Evolutionary conservation across 2,113 vertebrate species (phyloP), one percentile per base, ranked within the genome.

Genomic region (Riparia riparia): DNA sequence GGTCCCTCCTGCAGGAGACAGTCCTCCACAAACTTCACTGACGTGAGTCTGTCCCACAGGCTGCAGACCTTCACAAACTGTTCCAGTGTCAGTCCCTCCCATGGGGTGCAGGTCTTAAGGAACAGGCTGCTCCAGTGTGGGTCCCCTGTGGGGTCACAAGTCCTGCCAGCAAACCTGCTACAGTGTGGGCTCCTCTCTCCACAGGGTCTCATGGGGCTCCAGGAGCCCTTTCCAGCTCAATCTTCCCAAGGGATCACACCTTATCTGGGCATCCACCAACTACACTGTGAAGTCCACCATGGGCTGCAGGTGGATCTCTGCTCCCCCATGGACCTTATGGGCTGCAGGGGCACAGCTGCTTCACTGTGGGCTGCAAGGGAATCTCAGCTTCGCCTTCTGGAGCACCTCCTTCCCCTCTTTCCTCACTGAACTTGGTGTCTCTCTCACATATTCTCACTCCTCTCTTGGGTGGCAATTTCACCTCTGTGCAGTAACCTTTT

Each of bases 221-320:
- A 68, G 5, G 29, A 74, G 17, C 29, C 42, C 49, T 65, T 57
- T 84, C 41, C 29, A 49, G 7, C 17, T 39, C 8, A 47, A 12
- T 39, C 7, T 41, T 74, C 42, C 51, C 42, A 24, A 3, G 1
- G 10, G 42, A 81, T 21, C 51, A 69, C n/a, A 49, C 15, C 29
- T 49, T 28, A 9, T 56, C 31, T 18, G 12, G 34, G 34, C 50
- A 66, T 29, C 45, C 29, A 57, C 24, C 16, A 58, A 10, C 24
- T 17, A n/a, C 0, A 0, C 24, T 1, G 2, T 41, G 24, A 42
- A 37, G 42, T n/a, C 50, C 22, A n/a, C 22, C 12, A 47, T 5
- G 7, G 50, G 22, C 50, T 41, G 28, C 58, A 56, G 3, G 14
- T 41, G 22, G 22, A 73, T 64, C 28, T 74, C 29, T 41, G 29